phyloP scores from a whole-genome alignment of 2,888 invertebrate species.

The Eristalis tenax region DNA sequence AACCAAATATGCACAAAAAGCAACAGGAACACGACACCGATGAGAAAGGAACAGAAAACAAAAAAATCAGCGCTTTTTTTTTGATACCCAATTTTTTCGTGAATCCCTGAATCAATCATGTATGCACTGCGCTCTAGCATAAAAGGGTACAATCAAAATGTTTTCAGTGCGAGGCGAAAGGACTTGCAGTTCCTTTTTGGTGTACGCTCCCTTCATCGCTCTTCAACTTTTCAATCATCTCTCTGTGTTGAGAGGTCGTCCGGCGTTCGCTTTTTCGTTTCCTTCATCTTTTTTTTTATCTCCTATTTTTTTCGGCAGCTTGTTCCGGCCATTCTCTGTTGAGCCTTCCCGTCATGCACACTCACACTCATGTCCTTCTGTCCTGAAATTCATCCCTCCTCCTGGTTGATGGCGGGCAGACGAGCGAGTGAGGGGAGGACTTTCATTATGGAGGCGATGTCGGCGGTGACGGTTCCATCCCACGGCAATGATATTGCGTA shows the following conservation, averaged over 20 bases:
- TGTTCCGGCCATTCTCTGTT: constrained; percentile 45
- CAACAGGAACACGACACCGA: constrained; percentile 19
- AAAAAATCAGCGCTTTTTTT: background rate
- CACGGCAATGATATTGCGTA: constrained; percentile 59
- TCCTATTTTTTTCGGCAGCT: background rate
- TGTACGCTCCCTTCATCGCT: constrained; percentile 47
- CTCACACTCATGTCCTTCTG: constrained; percentile 42
- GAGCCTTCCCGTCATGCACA: constrained; percentile 19
- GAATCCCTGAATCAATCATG: constrained; percentile 62
- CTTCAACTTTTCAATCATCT: constrained; percentile 66
- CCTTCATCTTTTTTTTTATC: constrained; percentile 6
- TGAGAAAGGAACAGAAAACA: background rate
- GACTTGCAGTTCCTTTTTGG: constrained; percentile 43
- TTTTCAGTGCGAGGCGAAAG: constrained; percentile 61
- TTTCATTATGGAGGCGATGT: constrained; percentile 46
- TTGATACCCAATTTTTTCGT: background rate
- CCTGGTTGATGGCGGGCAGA: constrained; percentile 9
- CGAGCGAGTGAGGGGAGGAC: constrained; percentile 11
- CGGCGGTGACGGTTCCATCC: constrained; percentile 31
- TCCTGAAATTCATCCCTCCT: constrained; percentile 2
- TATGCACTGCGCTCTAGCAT: constrained; percentile 54
- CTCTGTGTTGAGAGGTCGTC: background rate
- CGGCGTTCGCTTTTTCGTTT: constrained; percentile 4
- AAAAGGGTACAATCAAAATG: constrained; percentile 68
- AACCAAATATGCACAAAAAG: constrained; percentile 23